Base-by-base conservation (phyloP, 2,888 invertebrate genomes). In the Sarcophaga rosellei region DNA sequence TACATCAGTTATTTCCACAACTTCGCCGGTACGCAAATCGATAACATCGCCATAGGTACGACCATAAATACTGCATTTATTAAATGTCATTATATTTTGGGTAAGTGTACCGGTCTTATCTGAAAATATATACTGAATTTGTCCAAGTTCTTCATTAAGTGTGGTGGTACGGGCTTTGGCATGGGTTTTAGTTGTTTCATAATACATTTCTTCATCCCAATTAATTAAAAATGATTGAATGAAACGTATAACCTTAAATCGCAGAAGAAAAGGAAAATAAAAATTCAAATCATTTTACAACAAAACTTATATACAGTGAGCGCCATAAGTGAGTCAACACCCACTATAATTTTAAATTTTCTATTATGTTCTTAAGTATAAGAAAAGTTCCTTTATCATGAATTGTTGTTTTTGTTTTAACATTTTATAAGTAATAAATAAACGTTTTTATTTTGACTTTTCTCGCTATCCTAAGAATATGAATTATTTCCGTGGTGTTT, bases 21-120 rank as follows among this genome's bases (percentile, higher is more conserved):
- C 94, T 93, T 98, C 98, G 62, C 98, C 98, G 70, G 98, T 97
- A 90, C 95, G 94, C 88, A 96, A 95, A 93, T 99, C 98, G 83
- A 97, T 94, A 81, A 97, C 94, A 93, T 99, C 99, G 23, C 99
- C 99, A 93, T 98, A 99, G 81, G 96, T 95, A 89, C 96, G 95
- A 8, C 98, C 99, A 89, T 96, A 97, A 89, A 99, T 98, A 87
- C 99, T 98, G 93, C 99, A 99, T 94, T 99, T 99, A 94, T 99
- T 99, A 94, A 99, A 99, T 81, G 99, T 98, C 99, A 99, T 99
- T 90, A 99, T 99, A 93, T 99, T 99, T 95, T 99, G 99, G 45
- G 99, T 99, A 82, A 99, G 94, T 17, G 99, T 99, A 90, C 99
- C 99, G 87, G 99, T 99, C 94, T 99, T 99, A 94, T 99, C 99